Base-by-base conservation (phyloP, 1,140 invertebrate genomes). In the Oedothorax gibbosus region DNA sequence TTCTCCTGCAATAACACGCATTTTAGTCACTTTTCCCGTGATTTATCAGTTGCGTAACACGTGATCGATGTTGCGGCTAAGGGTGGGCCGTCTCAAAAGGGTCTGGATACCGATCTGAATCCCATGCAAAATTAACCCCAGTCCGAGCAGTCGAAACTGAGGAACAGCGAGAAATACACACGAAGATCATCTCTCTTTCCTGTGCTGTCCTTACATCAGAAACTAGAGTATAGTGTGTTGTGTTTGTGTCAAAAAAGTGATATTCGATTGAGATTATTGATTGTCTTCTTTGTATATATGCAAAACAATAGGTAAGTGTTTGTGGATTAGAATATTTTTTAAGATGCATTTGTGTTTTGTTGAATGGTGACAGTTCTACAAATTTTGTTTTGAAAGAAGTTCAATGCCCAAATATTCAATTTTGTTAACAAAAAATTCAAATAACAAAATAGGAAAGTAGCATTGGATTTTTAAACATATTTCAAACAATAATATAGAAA, bases 71-170 rank as follows among this genome's bases (percentile, higher is more conserved):
- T 10, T 35, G 72, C 20, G 20, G 18, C 35, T 35, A 35, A 5
- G 82, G 54, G 62, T 71, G 72, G 62, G 69, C 10, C 53, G 18
- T 84, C 82, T 71, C 75, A 84, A 84, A 84, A 84, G 82, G 82
- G 62, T 56, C 73, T 77, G 71, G 82, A 84, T 68, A 84, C 51
- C 73, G 82, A 84, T 84, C 82, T 84, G 76, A 77, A 50, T 76
- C 62, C n/a, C 69, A 62, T 68, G 51, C 56, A 68, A 71, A 53
- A 14, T 15, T 11, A 64, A 68, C 20, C 54, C 49, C 62, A 82
- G 79, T 64, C 11, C 53, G 66, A 54, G 69, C 56, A 80, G 78
- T 68, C 54, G 50, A 49, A 69, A 35, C 64, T 60, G 81, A 66
- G 81, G 72, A 68, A 57, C 51, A 68, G 62, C 72, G 56, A 72